A percentile compares a stretch with the other conserved stretches of the same genome.
phyloP scores from a whole-genome alignment of 1,140 invertebrate genomes.

The Neodiprion pinetum region DNA sequence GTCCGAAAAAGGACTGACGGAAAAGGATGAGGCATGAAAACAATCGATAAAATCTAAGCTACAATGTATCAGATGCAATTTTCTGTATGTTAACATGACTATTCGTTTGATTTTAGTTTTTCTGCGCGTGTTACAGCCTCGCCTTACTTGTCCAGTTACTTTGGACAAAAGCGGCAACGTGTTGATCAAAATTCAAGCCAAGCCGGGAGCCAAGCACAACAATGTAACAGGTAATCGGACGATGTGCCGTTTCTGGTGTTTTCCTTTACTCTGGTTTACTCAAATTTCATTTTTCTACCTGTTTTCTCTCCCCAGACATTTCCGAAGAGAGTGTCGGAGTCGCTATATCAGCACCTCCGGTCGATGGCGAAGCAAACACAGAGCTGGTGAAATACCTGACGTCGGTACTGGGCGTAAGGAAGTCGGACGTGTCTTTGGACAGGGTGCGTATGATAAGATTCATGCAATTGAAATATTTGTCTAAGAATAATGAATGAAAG shows the following conservation, averaged over 20 bases:
- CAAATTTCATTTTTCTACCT: conserved; percentile 11
- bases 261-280: conserved; percentile 9
- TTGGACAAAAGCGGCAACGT: conserved; percentile 70
- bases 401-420: conserved; percentile 70
- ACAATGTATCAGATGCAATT: too few species aligned
- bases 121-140: neutral
- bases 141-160: conserved; percentile 53
- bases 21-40: too few species aligned
- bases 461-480: conserved; percentile 12
- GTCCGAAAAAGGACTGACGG: too few species aligned
- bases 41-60: too few species aligned
- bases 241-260: neutral
- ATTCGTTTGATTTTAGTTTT: too few species aligned
- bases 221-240: conserved; percentile 68
- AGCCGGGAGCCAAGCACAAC: conserved; percentile 80
- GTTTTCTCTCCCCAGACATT: conserved; percentile 48
- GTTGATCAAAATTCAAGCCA: conserved; percentile 72
- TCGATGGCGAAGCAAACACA: conserved; percentile 81
- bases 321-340: conserved; percentile 66
- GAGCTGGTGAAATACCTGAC: conserved; percentile 78
- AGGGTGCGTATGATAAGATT: conserved; percentile 59
- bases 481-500: neutral
- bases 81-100: too few species aligned
- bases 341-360: conserved; percentile 78
- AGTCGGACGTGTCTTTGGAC: conserved; percentile 73